Base-by-base conservation (phyloP, 2,113 vertebrate species). In the Chelonoidis abingdonii region DNA sequence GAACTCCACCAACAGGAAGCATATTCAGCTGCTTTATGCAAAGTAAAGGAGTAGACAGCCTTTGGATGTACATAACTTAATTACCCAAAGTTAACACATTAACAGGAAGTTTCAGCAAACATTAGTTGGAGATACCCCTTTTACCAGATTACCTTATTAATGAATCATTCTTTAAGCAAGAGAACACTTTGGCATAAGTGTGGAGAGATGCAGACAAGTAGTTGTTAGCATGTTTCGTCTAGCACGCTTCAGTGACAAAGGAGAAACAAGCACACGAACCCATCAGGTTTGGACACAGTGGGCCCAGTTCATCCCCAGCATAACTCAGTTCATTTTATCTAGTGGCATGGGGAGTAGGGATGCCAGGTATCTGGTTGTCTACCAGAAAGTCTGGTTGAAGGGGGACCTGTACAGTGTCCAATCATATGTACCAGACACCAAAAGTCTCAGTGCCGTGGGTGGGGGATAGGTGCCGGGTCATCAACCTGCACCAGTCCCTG, bases 261-360 rank as follows among this genome's bases (percentile, higher is more conserved):
- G 44, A 85, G 54, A 90, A 52, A n/a, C 83, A 95, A 85, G 75
- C 81, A 72, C 86, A 86, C 0, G 79, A 25, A 79, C 83, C 91
- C 0, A 0, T 86, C 80, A 92, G 89, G 93, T 95, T 95, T 93
- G 94, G 96, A 97, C 95, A 95, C 83, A 97, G 44, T 85, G 92
- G 92, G 52, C 75, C 87, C 80, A 86, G 90, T 97, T 97, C 92
- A 96, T 94, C 91, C 91, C 83, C 84, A 89, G 69, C 11, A 7
- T 89, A 94, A 90, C 92, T 94, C 76, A 84, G 84, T 95, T 93
- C 84, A 90, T 95, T 95, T 96, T 95, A 86, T 94, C 83, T 86
- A 83, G 90, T 92, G 92, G 90, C 88, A 93, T 93, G 83, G 88
- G 5, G 96, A 90, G 29, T 62, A 31, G 27, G 57, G 19, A 44